Percentiles rank a stretch among this genome's conserved stretches.
These are phyloP conservation scores for Melanerpes aurifrons DNA, from an alignment of 2,113 vertebrate genomes.

Conservation along the genomic window DNA sequence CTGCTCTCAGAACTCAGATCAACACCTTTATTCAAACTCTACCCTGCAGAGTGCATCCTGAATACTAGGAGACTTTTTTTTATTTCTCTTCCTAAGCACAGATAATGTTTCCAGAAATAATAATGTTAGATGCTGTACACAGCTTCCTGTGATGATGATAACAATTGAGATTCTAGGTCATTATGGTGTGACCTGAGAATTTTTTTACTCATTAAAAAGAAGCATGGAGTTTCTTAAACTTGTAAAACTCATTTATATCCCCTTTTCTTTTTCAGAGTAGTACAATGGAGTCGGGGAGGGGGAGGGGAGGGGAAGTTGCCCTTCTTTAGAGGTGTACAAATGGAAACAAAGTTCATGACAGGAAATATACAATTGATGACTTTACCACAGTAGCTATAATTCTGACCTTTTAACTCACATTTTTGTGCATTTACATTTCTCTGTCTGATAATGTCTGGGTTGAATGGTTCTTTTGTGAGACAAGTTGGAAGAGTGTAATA, in stretches of 20 bases:
- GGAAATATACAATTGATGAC: neutral
- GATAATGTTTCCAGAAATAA: conserved; percentile 43
- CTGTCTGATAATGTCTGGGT: neutral
- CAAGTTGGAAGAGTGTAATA: neutral
- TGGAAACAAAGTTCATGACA: neutral
- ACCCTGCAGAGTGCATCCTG: conserved; percentile 23
- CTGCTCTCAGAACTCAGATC: neutral
- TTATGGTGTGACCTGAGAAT: neutral
- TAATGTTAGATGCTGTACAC: conserved; percentile 26
- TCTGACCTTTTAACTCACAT: neutral
- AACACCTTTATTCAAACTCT: neutral
- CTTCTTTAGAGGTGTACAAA: neutral
- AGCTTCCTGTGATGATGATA: neutral
- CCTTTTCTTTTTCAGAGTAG: neutral
- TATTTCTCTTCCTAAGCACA: conserved; percentile 1
- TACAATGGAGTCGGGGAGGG: neutral
- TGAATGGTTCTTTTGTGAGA: conserved; percentile 15
- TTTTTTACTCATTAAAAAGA: conserved; percentile 47
- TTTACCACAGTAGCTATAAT: neutral
- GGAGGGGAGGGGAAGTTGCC: neutral
- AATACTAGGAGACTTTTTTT: neutral
- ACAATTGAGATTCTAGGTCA: conserved; percentile 29
- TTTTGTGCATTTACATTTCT: neutral
- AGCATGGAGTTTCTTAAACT: conserved; percentile 41
- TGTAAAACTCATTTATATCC: conserved; percentile 24